These are phyloP conservation scores for Tribolium madens DNA, from an alignment of 1,140 invertebrate species.

Conservation along the genomic window DNA sequence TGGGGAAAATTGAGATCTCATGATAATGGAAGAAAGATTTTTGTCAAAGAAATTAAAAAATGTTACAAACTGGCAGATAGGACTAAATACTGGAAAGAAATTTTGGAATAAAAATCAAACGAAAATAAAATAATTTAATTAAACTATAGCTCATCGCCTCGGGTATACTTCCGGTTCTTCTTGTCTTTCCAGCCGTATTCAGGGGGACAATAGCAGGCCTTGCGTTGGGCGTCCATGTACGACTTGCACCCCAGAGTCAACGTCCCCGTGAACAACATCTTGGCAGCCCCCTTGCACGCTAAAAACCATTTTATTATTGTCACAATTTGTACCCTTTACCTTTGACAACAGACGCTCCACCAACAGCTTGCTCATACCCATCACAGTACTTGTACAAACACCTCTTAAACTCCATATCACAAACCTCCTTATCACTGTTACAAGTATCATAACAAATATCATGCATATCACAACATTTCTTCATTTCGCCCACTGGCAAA, in stretches of 20 bases:
- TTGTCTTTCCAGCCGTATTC: slow-evolving; percentile 64
- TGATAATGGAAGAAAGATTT: no score
- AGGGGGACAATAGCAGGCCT: slow-evolving; percentile 80
- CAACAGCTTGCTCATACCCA: slow-evolving; percentile 72
- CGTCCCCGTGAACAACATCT: slow-evolving; percentile 85
- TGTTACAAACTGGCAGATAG: no score
- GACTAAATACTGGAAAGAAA: no score
- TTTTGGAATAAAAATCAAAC: no score
- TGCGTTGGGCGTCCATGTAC: slow-evolving; percentile 82
- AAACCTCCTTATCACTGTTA: slow-evolving; percentile 85
- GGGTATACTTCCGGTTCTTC: slow-evolving; percentile 69
- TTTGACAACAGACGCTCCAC: slow-evolving; percentile 74
- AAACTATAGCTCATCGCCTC: slow-evolving; percentile 61
- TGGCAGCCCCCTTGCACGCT: slow-evolving; percentile 86
- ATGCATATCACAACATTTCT: slow-evolving; percentile 86
- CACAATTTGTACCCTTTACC: slow-evolving; percentile 62
- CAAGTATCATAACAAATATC: slow-evolving; percentile 93
- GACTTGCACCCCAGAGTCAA: slow-evolving; percentile 85
- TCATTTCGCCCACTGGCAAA: slow-evolving; percentile 82
- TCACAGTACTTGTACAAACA: slow-evolving; percentile 89
- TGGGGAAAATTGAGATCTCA: no score
- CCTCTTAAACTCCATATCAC: slow-evolving; percentile 87
- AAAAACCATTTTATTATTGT: slow-evolving; percentile 57
- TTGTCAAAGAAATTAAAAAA: no score
- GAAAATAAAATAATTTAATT: no score